Conservation (phyloP, 2,113 vertebrate genomes). For the Corythaeola cristata region DNA sequence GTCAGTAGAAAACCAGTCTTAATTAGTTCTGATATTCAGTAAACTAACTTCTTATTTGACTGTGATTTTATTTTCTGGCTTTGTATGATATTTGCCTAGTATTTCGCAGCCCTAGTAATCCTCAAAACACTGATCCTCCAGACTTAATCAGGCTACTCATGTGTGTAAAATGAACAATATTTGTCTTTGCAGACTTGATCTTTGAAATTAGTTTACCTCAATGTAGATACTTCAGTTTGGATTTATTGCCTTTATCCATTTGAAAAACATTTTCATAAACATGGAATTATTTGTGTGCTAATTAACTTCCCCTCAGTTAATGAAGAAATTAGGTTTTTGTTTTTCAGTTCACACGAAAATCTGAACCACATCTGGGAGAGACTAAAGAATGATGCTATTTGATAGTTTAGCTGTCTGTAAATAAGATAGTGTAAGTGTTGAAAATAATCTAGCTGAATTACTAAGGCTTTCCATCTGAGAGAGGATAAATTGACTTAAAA, state of each 20-base stretch:
- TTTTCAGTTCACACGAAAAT: not conserved
- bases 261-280: not conserved
- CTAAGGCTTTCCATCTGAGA: not conserved
- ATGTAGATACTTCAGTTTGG: not conserved
- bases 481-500: not conserved
- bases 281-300: not conserved
- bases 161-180: not conserved
- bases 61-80: not conserved
- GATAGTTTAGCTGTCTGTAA: not conserved
- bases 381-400: not conserved
- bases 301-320: not conserved
- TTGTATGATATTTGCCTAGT: not conserved
- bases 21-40: not conserved
- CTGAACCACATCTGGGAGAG: not conserved
- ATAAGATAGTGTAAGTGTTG: not conserved
- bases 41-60: not conserved
- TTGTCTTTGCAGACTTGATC: not conserved
- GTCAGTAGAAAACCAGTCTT: not conserved
- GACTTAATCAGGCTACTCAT: not conserved
- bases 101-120: not conserved
- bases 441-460: not conserved
- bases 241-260: not conserved
- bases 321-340: not conserved
- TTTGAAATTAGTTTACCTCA: not conserved
- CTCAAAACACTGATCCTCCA: not conserved